These are phyloP conservation scores for Gymnobelideus leadbeateri DNA, from an alignment of 2,113 vertebrate genomes.

Conservation along the genomic window DNA sequence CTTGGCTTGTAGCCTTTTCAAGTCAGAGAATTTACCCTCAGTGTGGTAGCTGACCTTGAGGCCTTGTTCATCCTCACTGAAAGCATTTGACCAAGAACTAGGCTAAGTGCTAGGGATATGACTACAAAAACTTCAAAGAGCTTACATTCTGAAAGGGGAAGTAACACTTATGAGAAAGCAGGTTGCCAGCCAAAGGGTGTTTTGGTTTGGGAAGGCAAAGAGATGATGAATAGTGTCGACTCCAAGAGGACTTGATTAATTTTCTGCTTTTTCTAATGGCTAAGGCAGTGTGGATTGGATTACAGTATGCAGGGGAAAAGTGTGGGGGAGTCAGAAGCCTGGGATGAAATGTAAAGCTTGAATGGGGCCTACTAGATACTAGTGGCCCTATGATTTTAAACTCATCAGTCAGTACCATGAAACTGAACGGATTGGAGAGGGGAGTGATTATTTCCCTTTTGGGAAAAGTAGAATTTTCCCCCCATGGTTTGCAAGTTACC, in stretches of 20 bases:
- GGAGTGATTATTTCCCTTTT: slow-evolving; percentile 56
- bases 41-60: no score
- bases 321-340: background rate
- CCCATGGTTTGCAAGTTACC: slow-evolving; percentile 69
- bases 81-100: background rate
- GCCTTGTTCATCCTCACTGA: no score
- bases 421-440: slow-evolving; percentile 72
- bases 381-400: background rate
- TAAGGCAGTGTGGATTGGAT: background rate
- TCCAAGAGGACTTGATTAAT: background rate
- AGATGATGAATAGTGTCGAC: background rate
- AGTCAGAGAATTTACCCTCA: no score
- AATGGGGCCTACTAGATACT: background rate
- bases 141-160: background rate
- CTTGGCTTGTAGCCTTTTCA: no score
- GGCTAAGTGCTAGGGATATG: background rate
- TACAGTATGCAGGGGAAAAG: background rate
- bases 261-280: background rate
- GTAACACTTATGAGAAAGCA: background rate
- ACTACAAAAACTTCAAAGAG: background rate
- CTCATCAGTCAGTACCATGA: background rate
- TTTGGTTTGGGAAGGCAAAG: background rate
- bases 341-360: background rate
- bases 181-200: background rate
- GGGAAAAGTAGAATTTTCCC: slow-evolving; percentile 44